A percentile compares a stretch with the other conserved stretches of the same genome.
Evolutionary conservation across 92 coral and sea anemone species (phyloP).

Genomic region (Palythoa grandis): DNA sequence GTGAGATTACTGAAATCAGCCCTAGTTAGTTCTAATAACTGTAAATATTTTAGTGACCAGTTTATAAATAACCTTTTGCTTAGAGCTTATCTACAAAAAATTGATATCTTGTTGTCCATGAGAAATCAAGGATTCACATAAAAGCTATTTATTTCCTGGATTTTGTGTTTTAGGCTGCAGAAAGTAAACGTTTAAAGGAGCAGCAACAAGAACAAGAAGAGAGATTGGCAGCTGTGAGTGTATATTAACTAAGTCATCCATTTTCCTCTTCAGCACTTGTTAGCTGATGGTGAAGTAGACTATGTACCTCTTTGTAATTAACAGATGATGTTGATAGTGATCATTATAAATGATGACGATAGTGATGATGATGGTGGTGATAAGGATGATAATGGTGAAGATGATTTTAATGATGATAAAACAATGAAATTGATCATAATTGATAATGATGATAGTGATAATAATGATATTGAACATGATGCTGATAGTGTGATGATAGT

Average conservation of each 20-base stretch:
- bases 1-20: constrained; percentile 35
- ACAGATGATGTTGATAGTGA: not conserved
- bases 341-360: not conserved
- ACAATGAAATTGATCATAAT: not conserved
- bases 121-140: not conserved
- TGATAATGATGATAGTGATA: not conserved
- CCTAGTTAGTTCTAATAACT: not conserved
- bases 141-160: not conserved
- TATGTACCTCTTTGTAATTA: no score
- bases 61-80: no score
- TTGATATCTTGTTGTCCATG: no score
- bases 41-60: no score
- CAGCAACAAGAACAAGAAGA: constrained; percentile 45
- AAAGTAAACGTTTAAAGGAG: constrained; percentile 13
- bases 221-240: constrained; percentile 32
- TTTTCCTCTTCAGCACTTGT: no score
- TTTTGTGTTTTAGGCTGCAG: constrained; percentile 4
- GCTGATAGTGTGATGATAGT: no score
- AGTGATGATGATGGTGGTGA: not conserved
- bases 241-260: not conserved
- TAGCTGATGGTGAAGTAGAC: not conserved
- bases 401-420: not conserved
- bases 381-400: not conserved
- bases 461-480: no score
- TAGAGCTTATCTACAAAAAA: no score